Percentiles rank a stretch among this genome's conserved stretches.
phyloP scores from a whole-genome alignment of 53 echinoderm and acorn worm genomes.

The Luidia sarsii region DNA sequence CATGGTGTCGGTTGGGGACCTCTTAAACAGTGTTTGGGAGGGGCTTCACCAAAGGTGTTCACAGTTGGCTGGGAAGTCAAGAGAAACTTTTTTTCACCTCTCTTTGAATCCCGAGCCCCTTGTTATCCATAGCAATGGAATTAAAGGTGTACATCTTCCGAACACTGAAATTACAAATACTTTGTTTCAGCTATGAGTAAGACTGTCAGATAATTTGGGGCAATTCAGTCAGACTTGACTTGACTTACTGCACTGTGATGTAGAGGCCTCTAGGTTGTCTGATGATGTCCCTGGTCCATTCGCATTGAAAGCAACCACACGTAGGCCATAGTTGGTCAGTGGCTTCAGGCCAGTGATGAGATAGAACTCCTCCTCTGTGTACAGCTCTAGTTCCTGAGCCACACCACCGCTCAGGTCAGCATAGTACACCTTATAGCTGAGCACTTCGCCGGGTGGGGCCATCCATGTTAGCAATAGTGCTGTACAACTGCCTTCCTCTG shows the following conservation, averaged over 20 bases:
- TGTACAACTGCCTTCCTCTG: conserved; percentile 26
- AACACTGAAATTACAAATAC: too few species aligned
- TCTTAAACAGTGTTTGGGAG: too few species aligned
- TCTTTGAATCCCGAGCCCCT: too few species aligned
- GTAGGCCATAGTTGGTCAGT: conserved; percentile 65
- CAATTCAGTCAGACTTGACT: too few species aligned
- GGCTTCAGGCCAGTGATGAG: conserved; percentile 67
- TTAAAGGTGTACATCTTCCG: too few species aligned
- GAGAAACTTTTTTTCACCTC: too few species aligned
- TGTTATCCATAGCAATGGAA: too few species aligned
- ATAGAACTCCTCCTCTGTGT: conserved; percentile 53
- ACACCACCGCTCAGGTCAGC: conserved; percentile 57
- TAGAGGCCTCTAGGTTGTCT: conserved; percentile 51
- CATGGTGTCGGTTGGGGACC: too few species aligned
- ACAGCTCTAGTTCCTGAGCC: conserved; percentile 54
- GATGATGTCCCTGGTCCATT: conserved; percentile 77
- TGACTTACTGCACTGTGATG: conserved; percentile 68
- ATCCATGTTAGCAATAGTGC: conserved; percentile 62
- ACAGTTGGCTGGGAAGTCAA: too few species aligned
- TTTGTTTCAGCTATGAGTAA: too few species aligned
- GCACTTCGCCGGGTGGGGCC: conserved; percentile 53
- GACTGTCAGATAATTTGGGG: too few species aligned
- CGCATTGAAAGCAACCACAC: conserved; percentile 66
- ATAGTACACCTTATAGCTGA: conserved; percentile 61
- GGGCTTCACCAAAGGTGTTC: too few species aligned